Conservation (phyloP, 2,888 invertebrate species). For the Cosmia pyralina region DNA sequence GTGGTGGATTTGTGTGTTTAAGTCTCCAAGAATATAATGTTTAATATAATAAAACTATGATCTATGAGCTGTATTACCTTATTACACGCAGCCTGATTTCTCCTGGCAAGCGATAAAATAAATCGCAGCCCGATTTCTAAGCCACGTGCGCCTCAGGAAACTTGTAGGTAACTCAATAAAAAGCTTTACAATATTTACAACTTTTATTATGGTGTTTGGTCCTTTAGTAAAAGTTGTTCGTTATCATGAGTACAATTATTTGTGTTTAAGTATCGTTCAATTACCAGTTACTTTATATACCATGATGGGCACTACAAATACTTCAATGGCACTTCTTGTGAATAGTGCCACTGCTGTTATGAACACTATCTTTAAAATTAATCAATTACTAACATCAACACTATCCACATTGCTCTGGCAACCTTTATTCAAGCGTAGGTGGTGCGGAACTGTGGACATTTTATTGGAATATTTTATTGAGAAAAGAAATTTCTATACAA, state of each 20-base stretch:
- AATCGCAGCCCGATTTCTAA: conserved; percentile 40
- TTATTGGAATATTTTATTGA: background rate
- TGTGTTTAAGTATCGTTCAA: too few species aligned
- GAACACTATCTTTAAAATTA: background rate
- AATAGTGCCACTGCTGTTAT: conserved; percentile 4
- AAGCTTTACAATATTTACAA: too few species aligned
- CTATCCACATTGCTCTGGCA: conserved; percentile 6
- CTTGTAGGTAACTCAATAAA: too few species aligned
- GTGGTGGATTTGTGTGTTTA: background rate
- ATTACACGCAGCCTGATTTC: conserved; percentile 39
- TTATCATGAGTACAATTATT: too few species aligned
- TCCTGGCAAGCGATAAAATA: conserved; percentile 26
- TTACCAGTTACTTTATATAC: too few species aligned
- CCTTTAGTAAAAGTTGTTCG: too few species aligned
- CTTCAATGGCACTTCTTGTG: conserved; percentile 1
- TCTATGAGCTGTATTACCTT: background rate
- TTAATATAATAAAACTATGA: background rate
- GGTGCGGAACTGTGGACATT: background rate
- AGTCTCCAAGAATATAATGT: background rate
- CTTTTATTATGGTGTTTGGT: too few species aligned
- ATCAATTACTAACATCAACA: background rate
- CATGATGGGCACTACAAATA: background rate
- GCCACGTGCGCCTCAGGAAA: conserved; percentile 28
- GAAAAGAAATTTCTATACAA: background rate
- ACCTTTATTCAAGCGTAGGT: background rate